A percentile compares a stretch with the other conserved stretches of the same genome.
Conservation (phyloP, 2,113 vertebrate genomes). For the Neolamprologus falcicula region DNA sequence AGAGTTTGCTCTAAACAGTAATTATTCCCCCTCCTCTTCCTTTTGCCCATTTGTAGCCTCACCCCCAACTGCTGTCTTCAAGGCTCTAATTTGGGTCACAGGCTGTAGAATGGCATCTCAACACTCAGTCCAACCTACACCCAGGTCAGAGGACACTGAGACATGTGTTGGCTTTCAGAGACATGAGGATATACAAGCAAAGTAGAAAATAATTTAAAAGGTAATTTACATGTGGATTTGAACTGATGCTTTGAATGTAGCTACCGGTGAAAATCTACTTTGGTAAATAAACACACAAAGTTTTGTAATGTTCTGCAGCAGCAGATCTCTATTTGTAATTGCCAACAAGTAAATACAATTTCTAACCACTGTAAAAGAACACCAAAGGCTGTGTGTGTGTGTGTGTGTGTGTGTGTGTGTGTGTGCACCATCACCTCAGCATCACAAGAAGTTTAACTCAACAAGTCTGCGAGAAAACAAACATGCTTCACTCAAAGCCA, state of each 20-base stretch:
- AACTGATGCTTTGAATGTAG: neutral
- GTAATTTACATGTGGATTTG: neutral
- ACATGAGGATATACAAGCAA: neutral
- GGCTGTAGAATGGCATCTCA: conserved; percentile 60
- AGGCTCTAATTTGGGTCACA: conserved; percentile 73
- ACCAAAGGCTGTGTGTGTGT: neutral
- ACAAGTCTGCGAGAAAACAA: conserved; percentile 20
- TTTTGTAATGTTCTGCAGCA: neutral
- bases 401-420: neutral
- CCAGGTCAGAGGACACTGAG: neutral
- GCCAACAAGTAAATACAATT: neutral
- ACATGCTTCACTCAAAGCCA: neutral
- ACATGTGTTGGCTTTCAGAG: neutral
- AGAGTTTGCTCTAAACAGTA: conserved; percentile 63
- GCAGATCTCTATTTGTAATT: neutral
- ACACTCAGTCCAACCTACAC: conserved; percentile 36
- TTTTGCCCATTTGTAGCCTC: conserved; percentile 32
- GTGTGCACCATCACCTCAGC: neutral
- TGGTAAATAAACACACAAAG: neutral
- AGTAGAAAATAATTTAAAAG: neutral
- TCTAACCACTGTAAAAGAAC: neutral
- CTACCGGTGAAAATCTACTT: neutral
- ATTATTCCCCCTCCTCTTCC: conserved; percentile 51
- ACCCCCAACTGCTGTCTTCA: conserved; percentile 38
- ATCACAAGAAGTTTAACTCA: neutral